phyloP scores from a whole-genome alignment of 2,113 vertebrate species.

The Siniperca knerii region DNA sequence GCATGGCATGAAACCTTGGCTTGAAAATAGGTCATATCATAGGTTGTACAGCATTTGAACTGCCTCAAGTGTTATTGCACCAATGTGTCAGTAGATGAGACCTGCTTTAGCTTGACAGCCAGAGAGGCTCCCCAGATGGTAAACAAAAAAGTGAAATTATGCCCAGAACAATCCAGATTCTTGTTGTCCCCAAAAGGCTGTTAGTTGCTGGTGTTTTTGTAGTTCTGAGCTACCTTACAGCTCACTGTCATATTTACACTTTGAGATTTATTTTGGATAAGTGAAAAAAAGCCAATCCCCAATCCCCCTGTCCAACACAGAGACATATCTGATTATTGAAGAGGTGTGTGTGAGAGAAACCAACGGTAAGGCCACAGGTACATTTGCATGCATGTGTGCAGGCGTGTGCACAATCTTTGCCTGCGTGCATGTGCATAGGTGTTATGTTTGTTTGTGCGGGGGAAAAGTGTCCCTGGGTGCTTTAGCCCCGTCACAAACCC shows the following conservation, averaged over 20 bases:
- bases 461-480: slow-evolving; percentile 58
- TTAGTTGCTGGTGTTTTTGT: slow-evolving; percentile 37
- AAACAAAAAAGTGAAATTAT: slow-evolving; percentile 66
- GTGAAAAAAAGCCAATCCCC: slow-evolving; percentile 21
- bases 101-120: slow-evolving; percentile 54
- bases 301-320: slow-evolving; percentile 1
- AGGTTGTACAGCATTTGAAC: slow-evolving; percentile 55
- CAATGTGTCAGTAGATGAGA: slow-evolving; percentile 62
- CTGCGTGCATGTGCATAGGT: slow-evolving; percentile 4
- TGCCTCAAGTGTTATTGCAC: slow-evolving; percentile 66
- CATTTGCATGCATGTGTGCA: slow-evolving; percentile 26
- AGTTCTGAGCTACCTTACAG: neutral
- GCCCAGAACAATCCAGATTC: slow-evolving; percentile 47
- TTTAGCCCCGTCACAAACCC: slow-evolving; percentile 60
- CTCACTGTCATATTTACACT: slow-evolving; percentile 49
- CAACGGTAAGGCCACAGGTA: slow-evolving; percentile 45
- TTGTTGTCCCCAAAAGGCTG: slow-evolving; percentile 38
- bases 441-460: slow-evolving; percentile 62
- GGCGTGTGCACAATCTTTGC: slow-evolving; percentile 3
- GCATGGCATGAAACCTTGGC: slow-evolving; percentile 54
- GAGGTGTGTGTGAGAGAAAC: slow-evolving; percentile 36
- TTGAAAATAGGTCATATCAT: slow-evolving; percentile 72
- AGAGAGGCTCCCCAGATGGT: slow-evolving; percentile 61
- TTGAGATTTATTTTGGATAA: slow-evolving; percentile 61
- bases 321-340: slow-evolving; percentile 65